phyloP scores from a whole-genome alignment of 53 echinoderm and acorn worm species.

The Henricia sp. region DNA sequence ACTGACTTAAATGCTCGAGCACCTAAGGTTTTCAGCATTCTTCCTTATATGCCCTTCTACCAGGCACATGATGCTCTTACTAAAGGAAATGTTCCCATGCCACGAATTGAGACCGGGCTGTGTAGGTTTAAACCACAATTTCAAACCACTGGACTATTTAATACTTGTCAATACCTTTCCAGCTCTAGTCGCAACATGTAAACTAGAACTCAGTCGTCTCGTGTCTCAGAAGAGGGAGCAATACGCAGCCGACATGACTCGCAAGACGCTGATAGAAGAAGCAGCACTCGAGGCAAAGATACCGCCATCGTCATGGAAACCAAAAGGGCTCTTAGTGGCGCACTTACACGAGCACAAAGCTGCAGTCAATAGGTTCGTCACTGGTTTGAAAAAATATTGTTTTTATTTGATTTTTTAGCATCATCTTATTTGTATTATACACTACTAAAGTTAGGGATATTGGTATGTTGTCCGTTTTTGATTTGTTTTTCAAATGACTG shows the following conservation, averaged over 20 bases:
- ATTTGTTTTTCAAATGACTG: no score
- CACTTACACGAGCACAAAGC: slow-evolving; percentile 98
- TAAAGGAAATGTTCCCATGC: no score
- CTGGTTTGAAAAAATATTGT: no score
- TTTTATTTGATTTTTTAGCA: no score
- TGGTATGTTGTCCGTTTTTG: no score
- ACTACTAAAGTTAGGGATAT: no score
- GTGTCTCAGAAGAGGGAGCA: slow-evolving; percentile 91
- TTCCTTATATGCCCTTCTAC: no score
- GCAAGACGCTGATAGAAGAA: slow-evolving; percentile 80
- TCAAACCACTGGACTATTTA: neutral
- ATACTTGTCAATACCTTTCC: neutral
- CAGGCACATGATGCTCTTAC: no score
- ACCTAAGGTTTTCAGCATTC: no score
- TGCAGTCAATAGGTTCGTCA: slow-evolving; percentile 85
- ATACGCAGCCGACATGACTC: slow-evolving; percentile 74
- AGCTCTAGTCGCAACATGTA: slow-evolving; percentile 88
- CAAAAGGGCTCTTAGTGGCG: slow-evolving; percentile 90
- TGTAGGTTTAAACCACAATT: neutral
- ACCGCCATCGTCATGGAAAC: slow-evolving; percentile 88
- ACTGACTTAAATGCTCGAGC: no score
- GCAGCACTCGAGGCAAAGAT: slow-evolving; percentile 81
- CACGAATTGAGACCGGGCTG: no score
- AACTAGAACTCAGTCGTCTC: slow-evolving; percentile 79
- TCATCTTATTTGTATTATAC: no score